Percentiles rank a stretch among this genome's conserved stretches.
Evolutionary conservation across 2,888 invertebrate genomes (phyloP).

Genomic region (Leucoma salicis): DNA sequence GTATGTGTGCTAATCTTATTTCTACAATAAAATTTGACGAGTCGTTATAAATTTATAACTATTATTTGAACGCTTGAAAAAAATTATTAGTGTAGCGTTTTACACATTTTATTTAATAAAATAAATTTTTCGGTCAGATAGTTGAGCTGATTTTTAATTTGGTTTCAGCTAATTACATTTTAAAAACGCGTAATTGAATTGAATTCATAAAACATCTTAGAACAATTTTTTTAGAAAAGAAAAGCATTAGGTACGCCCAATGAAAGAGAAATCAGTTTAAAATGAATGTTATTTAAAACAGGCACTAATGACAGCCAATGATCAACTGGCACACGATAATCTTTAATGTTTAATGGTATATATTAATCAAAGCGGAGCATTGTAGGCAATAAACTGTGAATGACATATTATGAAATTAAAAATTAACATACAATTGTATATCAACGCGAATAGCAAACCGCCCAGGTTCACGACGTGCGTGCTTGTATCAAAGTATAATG

Average conservation of each 20-base stretch:
- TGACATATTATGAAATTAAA: conserved; percentile 29
- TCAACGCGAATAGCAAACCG: conserved; percentile 11
- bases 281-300: not conserved
- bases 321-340: conserved; percentile 23
- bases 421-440: conserved; percentile 37
- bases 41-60: no score
- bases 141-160: no score
- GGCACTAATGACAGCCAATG: conserved; percentile 4
- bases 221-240: not conserved
- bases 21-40: no score
- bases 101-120: no score
- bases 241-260: conserved; percentile 6
- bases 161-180: no score
- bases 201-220: no score
- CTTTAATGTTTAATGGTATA: conserved; percentile 9
- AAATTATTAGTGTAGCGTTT: no score
- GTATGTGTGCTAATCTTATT: no score
- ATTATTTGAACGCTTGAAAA: no score
- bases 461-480: conserved; percentile 31
- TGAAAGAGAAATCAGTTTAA: conserved; percentile 13
- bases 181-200: no score
- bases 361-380: conserved; percentile 20
- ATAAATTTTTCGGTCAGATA: no score
- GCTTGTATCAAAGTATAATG: not conserved
- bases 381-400: conserved; percentile 20